Conservation (phyloP, 92 coral and sea anemone species). For the Pocillopora meandrina region DNA sequence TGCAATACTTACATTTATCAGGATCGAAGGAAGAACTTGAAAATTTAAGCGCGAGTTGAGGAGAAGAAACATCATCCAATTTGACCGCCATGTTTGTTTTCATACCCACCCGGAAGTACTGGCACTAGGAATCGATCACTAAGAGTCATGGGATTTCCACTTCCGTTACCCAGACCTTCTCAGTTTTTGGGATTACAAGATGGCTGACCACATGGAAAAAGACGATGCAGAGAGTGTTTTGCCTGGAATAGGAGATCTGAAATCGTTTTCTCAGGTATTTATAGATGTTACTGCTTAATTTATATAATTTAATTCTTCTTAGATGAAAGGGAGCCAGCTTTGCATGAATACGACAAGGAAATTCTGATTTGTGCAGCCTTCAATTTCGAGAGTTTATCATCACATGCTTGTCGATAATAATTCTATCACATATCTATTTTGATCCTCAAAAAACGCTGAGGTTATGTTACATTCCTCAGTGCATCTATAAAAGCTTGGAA, state of each 20-base stretch:
- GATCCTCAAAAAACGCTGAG: too few species aligned
- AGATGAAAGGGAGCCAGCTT: not conserved
- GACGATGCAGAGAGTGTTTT: constrained; percentile 15
- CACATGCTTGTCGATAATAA: too few species aligned
- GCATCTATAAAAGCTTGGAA: too few species aligned
- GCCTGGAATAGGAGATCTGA: constrained; percentile 70
- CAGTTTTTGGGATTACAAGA: constrained; percentile 13
- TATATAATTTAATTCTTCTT: not conserved
- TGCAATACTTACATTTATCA: constrained; percentile 72
- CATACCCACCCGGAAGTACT: constrained; percentile 3
- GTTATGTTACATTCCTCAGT: too few species aligned
- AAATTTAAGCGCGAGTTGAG: constrained; percentile 75
- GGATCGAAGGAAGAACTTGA: constrained; percentile 78
- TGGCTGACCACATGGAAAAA: constrained; percentile 61
- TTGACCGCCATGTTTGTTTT: constrained; percentile 75
- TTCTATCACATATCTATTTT: too few species aligned
- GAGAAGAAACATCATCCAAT: constrained; percentile 70
- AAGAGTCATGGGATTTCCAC: constrained; percentile 19
- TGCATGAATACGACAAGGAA: too few species aligned
- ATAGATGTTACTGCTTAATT: not conserved
- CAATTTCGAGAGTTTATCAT: too few species aligned
- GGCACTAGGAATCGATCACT: not conserved
- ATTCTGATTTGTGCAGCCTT: too few species aligned
- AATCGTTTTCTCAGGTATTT: constrained; percentile 70
- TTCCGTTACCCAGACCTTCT: too few species aligned